Base-by-base conservation (phyloP, 2,113 vertebrate genomes). In the Silurus meridionalis region DNA sequence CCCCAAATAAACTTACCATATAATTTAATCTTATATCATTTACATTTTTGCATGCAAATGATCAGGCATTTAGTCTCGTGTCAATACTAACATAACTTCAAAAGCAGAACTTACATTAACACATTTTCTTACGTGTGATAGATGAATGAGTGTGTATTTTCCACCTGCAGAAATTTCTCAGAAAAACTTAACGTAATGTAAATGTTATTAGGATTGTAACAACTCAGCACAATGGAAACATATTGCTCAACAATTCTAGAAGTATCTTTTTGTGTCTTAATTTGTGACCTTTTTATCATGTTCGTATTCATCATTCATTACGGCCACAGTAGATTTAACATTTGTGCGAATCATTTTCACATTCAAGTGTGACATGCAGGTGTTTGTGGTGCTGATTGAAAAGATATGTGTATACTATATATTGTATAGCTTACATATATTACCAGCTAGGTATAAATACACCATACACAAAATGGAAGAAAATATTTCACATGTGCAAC, bases 191-290 rank as follows among this genome's bases (percentile, higher is more conserved):
- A n/a, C 25, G 6, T 67, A 17, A 64, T 60, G 17, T 55, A 14
- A 5, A 4, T 17, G n/a, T 10, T 57, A 13, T 63, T 53, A 61
- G 52, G 14, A 55, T 4, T 57, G n/a, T 57, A n/a, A 37, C 55
- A 37, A 58, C 53, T 23, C 23, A 19, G 25, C n/a, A 46, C 2
- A 57, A 57, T 11, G 46, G n/a, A 46, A 71, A 57, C 19, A 11
- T 11, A 57, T 46, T 71, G 82, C 66, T 83, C 52, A 83, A 58
- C 53, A 55, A 37, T 58, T 78, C 52, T 55, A 78, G 23, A 25
- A 57, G 23, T 58, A 53, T 8, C 13, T 25, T 28, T 25, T 25
- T 67, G 61, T 82, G 61, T 55, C 53, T 37, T 57, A 69, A 28
- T 67, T 25, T 6, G 50, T 83, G 52, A 83, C 64, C 64, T 71